Conservation (phyloP, 2,113 vertebrate species). For the Chascanopsetta lugubris region DNA sequence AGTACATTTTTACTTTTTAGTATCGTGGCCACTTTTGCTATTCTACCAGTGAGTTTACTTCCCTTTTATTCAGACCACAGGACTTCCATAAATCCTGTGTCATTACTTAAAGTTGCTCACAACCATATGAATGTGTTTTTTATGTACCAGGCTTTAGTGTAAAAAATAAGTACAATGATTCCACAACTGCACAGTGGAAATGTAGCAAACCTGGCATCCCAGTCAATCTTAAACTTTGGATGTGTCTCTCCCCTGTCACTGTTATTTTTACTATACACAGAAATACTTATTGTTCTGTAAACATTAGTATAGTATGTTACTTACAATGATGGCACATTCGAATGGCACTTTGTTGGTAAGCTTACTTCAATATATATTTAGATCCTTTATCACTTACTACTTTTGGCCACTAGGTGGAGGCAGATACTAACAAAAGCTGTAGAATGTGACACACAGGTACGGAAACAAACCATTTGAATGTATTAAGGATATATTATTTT, state of each 20-base stretch:
- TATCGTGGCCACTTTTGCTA: no score
- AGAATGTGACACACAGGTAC: no score
- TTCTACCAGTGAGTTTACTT: no score
- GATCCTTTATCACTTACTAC: neutral
- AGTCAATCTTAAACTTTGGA: neutral
- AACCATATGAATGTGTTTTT: no score
- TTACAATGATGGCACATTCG: neutral
- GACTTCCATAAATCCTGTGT: no score
- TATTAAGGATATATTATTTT: neutral
- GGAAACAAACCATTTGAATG: constrained; percentile 1
- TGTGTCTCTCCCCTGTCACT: constrained; percentile 13
- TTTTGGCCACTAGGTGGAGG: constrained; percentile 74
- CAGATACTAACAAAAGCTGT: constrained; percentile 46
- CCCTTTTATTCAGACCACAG: no score
- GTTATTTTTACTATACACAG: neutral
- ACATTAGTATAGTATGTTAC: neutral
- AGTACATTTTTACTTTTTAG: no score
- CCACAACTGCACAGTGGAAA: neutral
- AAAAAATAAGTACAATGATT: neutral
- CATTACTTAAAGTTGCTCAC: no score
- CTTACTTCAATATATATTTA: no score
- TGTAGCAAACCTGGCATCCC: constrained; percentile 42
- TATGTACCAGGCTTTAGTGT: no score
- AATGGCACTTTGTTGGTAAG: no score
- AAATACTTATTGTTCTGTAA: neutral